A percentile compares a stretch with the other conserved stretches of the same genome.
phyloP scores from a whole-genome alignment of 1,140 invertebrate species.

The Neelides sp. region DNA sequence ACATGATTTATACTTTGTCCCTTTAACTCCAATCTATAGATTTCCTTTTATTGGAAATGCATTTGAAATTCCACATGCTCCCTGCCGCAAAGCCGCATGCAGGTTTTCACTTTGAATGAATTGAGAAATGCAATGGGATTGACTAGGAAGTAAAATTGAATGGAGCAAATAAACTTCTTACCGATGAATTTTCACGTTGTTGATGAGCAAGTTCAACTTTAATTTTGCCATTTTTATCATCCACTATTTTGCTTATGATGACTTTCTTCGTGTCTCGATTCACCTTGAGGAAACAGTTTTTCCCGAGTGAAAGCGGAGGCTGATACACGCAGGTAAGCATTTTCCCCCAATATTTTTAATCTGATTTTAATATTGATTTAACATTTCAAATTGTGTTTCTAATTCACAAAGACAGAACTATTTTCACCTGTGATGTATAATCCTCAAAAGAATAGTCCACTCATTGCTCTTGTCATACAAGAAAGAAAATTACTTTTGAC shows the following conservation, averaged over 20 bases:
- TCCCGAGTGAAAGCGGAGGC: slow-evolving; percentile 17
- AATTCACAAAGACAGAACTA: neutral
- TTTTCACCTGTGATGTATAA: neutral
- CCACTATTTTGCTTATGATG: slow-evolving; percentile 24
- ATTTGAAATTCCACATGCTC: too few relatives aligned
- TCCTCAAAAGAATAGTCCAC: neutral
- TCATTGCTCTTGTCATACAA: neutral
- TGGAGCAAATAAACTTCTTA: neutral
- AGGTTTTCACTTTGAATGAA: too few relatives aligned
- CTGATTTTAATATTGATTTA: neutral
- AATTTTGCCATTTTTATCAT: slow-evolving; percentile 23
- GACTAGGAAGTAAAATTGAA: neutral
- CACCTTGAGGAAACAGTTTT: slow-evolving; percentile 27
- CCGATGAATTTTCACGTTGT: slow-evolving; percentile 4
- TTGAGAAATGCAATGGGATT: neutral
- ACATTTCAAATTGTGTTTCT: neutral
- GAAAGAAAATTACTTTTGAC: neutral
- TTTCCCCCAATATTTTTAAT: neutral
- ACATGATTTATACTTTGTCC: too few relatives aligned
- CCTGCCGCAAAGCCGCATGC: too few relatives aligned
- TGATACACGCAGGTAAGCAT: slow-evolving; percentile 31
- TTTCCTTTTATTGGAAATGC: too few relatives aligned
- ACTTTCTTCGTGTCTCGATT: slow-evolving; percentile 28
- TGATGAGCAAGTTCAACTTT: slow-evolving; percentile 21
- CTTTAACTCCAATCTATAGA: too few relatives aligned